These are phyloP conservation scores for Collichthys lucidus DNA, from an alignment of 2,113 vertebrate genomes.

Conservation along the genomic window DNA sequence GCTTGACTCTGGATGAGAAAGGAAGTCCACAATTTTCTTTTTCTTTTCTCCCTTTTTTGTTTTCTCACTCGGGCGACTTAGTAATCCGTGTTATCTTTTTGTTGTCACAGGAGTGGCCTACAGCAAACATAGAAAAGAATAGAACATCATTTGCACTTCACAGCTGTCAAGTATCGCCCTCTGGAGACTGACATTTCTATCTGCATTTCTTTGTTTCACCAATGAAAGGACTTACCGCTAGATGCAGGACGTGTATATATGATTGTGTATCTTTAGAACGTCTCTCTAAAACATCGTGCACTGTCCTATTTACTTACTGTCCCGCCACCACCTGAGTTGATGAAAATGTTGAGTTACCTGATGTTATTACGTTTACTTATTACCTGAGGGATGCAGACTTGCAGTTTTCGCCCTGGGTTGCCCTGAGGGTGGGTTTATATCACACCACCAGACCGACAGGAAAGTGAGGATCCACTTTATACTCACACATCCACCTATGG, in stretches of 20 bases:
- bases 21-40: constrained; percentile 43
- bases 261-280: background rate
- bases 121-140: constrained; percentile 29
- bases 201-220: background rate
- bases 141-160: constrained; percentile 27
- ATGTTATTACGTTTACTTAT: background rate
- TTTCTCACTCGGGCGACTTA: constrained; percentile 27
- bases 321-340: background rate
- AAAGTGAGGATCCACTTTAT: background rate
- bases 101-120: constrained; percentile 20
- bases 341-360: background rate
- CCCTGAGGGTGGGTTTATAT: too few relatives aligned
- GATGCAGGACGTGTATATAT: background rate
- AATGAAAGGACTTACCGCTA: background rate
- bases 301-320: too few relatives aligned
- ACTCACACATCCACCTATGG: background rate
- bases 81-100: constrained; percentile 29
- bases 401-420: too few relatives aligned
- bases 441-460: background rate
- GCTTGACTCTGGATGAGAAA: constrained; percentile 63
- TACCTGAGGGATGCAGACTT: background rate
- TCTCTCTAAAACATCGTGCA: background rate
- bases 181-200: background rate
- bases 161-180: constrained; percentile 38
- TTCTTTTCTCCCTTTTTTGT: background rate